These are phyloP conservation scores for Aleiodes sp. DNA, from an alignment of 1,140 invertebrate genomes.

Conservation along the genomic window DNA sequence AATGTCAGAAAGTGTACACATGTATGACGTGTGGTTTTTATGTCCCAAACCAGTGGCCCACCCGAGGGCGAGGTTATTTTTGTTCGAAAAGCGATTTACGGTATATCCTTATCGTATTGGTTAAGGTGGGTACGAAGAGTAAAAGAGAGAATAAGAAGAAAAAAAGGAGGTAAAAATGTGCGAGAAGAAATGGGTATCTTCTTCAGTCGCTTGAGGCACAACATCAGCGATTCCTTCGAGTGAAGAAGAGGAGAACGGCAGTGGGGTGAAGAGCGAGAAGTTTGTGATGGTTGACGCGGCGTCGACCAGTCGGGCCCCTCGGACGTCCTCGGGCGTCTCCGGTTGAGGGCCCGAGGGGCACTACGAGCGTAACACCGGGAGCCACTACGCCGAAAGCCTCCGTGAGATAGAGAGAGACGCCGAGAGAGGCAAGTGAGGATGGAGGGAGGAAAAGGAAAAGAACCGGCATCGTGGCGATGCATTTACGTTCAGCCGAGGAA, in stretches of 20 bases:
- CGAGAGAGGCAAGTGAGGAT: slow-evolving; percentile 25
- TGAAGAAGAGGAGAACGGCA: slow-evolving; percentile 2
- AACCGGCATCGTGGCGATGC: slow-evolving; percentile 55
- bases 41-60: background rate
- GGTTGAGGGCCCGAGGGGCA: slow-evolving; percentile 46
- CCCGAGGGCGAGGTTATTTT: slow-evolving; percentile 29
- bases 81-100: slow-evolving; percentile 28
- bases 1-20: too few species aligned
- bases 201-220: background rate
- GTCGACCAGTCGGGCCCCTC: slow-evolving; percentile 42
- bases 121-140: background rate
- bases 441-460: slow-evolving; percentile 24
- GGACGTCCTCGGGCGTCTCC: slow-evolving; percentile 48
- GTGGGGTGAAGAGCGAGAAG: slow-evolving; percentile 21
- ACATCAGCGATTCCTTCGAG: too few species aligned
- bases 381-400: slow-evolving; percentile 60
- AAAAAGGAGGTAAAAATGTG: background rate
- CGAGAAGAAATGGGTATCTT: background rate
- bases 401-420: slow-evolving; percentile 9
- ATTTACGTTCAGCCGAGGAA: slow-evolving; percentile 41
- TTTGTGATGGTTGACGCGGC: slow-evolving; percentile 24
- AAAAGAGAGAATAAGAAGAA: background rate
- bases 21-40: slow-evolving; percentile 14
- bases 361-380: slow-evolving; percentile 66
- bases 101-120: slow-evolving; percentile 21